Base-by-base conservation (phyloP, 2,888 invertebrate species). In the Priocnemis perturbator region DNA sequence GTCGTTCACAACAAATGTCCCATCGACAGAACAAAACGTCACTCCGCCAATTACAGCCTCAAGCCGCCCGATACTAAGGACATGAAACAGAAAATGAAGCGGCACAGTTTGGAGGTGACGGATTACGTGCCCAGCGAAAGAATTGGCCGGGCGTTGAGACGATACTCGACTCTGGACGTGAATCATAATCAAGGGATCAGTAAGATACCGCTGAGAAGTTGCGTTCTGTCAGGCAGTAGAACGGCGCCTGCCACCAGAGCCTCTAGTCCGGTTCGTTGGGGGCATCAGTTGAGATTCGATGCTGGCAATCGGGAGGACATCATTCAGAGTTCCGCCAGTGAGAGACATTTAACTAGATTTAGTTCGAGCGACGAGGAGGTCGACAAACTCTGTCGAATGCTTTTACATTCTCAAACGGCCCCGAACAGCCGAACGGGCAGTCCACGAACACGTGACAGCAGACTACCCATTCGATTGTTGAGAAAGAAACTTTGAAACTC, bases 121-220 rank as follows among this genome's bases (percentile, higher is more conserved):
- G 84, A 86, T 48, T 85, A 83, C 37, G 70, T 73, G 59, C 75
- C 80, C 0, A 62, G 67, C 23, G 83, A 83, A n/a, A 78, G 64
- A 7, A 55, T 70, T n/a, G 72, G 73, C 11, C 74, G 83, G 14
- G 68, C 74, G 3, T 50, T 82, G 0, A 69, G 83, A 23, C 72
- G 85, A 4, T 78, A 79, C 23, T 83, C 84, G 0, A 83, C 79
- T 11, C 71, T 88, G 55, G 89, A 89, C 55, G 86, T 89, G 11
- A 89, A 89, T 70, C 89, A 89, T 69, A 89, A 89, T 83, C 88
- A 88, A 59, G 89, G 88, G 19, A 74, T 82, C 21, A 87, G 88
- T 67, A 88, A 88, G 68, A 88, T 89, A 65, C 86, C 89, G 0
- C 74, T 89, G 66, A 82, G 88, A 56, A 87, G 79, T 67, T 76